Conservation (phyloP, 2,797 vertebrate species). For the Sparus aurata region DNA sequence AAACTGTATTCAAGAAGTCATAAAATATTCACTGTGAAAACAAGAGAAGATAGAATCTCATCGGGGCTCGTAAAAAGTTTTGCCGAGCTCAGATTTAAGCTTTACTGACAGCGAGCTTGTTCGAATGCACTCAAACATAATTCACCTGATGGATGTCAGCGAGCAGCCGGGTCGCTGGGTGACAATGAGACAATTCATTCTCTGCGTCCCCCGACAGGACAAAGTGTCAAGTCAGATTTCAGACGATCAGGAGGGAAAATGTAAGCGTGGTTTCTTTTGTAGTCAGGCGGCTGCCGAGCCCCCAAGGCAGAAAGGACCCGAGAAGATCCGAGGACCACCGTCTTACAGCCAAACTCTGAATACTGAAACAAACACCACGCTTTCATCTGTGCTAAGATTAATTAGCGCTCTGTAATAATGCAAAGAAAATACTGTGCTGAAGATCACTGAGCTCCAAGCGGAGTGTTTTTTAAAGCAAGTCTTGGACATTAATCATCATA, state of each 20-base stretch:
- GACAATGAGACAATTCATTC: conserved; percentile 45
- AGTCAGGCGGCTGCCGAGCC: conserved; percentile 27
- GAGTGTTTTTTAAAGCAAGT: conserved; percentile 12
- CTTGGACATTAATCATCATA: conserved; percentile 8
- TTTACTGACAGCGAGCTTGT: not conserved
- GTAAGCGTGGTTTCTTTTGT: conserved; percentile 35
- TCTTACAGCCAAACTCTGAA: conserved; percentile 4
- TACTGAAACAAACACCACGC: conserved; percentile 24
- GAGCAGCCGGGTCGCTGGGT: conserved; percentile 7
- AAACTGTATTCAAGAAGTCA: not conserved
- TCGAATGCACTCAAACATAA: not conserved
- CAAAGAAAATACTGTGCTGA: conserved; percentile 2
- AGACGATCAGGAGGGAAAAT: not conserved
- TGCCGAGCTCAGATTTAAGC: conserved; percentile 1
- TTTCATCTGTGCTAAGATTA: conserved; percentile 3
- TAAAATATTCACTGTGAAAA: not conserved
- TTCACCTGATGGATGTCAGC: conserved; percentile 42
- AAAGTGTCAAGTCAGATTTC: conserved; percentile 35
- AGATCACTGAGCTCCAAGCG: conserved; percentile 17
- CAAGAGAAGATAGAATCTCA: not conserved
- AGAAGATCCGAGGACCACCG: conserved; percentile 13
- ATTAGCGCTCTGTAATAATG: conserved; percentile 7
- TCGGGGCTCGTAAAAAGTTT: not conserved
- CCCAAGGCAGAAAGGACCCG: conserved; percentile 30
- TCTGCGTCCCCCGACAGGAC: conserved; percentile 32